A percentile compares a stretch with the other conserved stretches of the same genome.
Conservation (phyloP, 2,113 vertebrate species). For the Lagopus muta region DNA sequence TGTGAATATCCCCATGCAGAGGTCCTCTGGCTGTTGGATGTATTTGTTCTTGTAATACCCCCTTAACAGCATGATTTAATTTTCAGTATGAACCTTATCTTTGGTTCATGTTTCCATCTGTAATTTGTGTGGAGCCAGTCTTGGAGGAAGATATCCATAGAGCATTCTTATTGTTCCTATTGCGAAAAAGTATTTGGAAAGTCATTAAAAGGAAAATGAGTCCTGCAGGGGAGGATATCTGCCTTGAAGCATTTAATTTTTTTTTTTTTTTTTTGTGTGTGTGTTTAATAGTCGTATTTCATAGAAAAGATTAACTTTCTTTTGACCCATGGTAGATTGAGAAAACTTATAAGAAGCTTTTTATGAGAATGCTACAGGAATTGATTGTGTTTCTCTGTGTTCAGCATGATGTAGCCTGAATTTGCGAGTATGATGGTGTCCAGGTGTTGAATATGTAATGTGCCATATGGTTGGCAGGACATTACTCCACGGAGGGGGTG, state of each 20-base stretch:
- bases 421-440: background rate
- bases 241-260: fast-evolving
- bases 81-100: background rate
- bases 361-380: fast-evolving
- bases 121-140: background rate
- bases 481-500: background rate
- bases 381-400: background rate
- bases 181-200: background rate
- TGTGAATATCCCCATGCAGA: background rate
- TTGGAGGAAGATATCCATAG: background rate
- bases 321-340: background rate
- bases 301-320: background rate
- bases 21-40: background rate
- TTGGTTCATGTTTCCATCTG: background rate
- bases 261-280: background rate
- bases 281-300: background rate
- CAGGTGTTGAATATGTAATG: background rate
- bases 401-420: background rate
- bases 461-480: background rate
- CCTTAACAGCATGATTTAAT: background rate
- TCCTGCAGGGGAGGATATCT: background rate
- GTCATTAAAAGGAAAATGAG: background rate
- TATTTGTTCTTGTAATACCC: background rate
- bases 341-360: background rate
- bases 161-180: background rate